A percentile compares a stretch with the other conserved stretches of the same genome.
Conservation (phyloP, 2,888 invertebrate genomes). For the Phasia obesa region DNA sequence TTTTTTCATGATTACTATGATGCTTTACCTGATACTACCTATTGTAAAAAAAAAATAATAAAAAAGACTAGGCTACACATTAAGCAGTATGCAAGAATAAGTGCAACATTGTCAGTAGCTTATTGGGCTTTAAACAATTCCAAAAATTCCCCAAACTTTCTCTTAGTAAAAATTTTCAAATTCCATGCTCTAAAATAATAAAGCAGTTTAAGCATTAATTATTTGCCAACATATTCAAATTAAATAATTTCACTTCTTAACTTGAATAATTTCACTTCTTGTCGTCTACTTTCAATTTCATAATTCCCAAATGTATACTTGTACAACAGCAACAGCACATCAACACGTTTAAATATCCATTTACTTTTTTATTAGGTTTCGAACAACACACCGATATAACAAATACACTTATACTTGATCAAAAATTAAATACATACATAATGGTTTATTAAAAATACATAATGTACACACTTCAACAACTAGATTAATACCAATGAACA, state of each 20-base stretch:
- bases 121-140: no score
- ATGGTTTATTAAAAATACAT: conserved; percentile 70
- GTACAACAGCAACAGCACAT: conserved; percentile 31
- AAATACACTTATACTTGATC: background rate
- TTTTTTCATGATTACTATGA: no score
- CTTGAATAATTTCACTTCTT: no score
- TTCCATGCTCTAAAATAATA: no score
- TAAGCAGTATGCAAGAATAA: no score
- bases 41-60: no score
- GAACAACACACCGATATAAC: background rate
- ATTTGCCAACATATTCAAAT: conserved; percentile 46
- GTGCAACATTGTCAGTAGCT: no score
- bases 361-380: conserved; percentile 18
- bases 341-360: conserved; percentile 21
- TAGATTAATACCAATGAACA: conserved; percentile 69
- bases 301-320: conserved; percentile 47
- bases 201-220: conserved; percentile 15
- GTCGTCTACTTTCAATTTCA: conserved; percentile 61
- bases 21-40: no score
- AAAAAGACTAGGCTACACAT: no score
- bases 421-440: conserved; percentile 40
- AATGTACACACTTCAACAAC: conserved; percentile 64
- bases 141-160: background rate
- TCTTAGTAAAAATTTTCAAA: background rate
- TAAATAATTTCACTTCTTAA: conserved; percentile 56